A percentile compares a stretch with the other conserved stretches of the same genome.
Conservation (phyloP, 2,113 vertebrate species). For the Chascanopsetta lugubris region DNA sequence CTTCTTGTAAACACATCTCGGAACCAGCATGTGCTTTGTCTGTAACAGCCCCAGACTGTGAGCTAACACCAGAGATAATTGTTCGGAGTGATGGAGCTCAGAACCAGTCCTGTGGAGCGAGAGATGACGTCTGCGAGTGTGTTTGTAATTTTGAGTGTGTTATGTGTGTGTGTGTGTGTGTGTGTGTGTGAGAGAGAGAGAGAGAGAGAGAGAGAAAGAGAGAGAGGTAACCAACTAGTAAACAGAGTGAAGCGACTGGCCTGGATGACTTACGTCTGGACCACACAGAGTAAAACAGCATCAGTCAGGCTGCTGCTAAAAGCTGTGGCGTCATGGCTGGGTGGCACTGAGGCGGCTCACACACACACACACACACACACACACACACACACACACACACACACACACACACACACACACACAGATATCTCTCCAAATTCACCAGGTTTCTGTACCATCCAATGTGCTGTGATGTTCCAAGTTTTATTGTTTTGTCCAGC, state of each 20-base stretch:
- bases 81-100: conserved; percentile 70
- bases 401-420: conserved; percentile 7
- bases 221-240: conserved; percentile 51
- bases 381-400: conserved; percentile 23
- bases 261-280: conserved; percentile 72
- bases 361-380: conserved; percentile 1
- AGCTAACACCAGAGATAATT: conserved; percentile 75
- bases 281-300: conserved; percentile 70
- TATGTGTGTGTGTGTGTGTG: conserved; percentile 15
- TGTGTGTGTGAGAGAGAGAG: conserved; percentile 11
- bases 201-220: conserved; percentile 1
- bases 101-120: conserved; percentile 69
- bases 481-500: conserved; percentile 67
- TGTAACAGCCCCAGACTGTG: conserved; percentile 58
- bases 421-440: conserved; percentile 48
- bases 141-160: conserved; percentile 15
- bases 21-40: conserved; percentile 51
- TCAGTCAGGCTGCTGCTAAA: conserved; percentile 58
- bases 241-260: conserved; percentile 59
- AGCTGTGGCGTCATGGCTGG: conserved; percentile 52
- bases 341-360: conserved; percentile 49
- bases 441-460: conserved; percentile 61
- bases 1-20: conserved; percentile 64
- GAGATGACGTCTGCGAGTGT: conserved; percentile 44
- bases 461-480: conserved; percentile 53